A percentile compares a stretch with the other conserved stretches of the same genome.
phyloP scores from a whole-genome alignment of 35 echinoderm and acorn worm genomes.

The Holothuria glaberrima region DNA sequence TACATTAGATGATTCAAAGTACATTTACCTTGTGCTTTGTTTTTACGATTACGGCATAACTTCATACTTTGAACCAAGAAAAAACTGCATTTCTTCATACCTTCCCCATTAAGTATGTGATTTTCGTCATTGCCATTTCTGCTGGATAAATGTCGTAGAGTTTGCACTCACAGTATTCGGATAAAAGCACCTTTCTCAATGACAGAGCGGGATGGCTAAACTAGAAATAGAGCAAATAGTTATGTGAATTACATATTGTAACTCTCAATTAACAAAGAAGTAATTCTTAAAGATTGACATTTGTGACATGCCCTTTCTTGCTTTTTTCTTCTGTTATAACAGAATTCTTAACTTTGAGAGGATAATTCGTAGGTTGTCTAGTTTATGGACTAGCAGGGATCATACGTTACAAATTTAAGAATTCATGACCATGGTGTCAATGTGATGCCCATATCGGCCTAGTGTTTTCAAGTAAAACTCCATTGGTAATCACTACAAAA shows the following conservation, averaged over 20 bases:
- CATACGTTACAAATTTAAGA: neutral
- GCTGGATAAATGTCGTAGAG: conserved; percentile 18
- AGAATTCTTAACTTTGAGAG: neutral
- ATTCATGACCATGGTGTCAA: neutral
- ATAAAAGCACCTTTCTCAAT: neutral
- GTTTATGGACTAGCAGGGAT: too few species aligned
- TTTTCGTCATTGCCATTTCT: neutral
- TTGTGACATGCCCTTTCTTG: neutral
- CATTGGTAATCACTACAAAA: neutral
- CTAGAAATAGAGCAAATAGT: neutral
- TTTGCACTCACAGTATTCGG: conserved; percentile 1
- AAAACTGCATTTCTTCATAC: neutral
- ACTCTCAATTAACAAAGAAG: too few species aligned
- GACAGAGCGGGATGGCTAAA: conserved; percentile 11
- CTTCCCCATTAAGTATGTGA: neutral
- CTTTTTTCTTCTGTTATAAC: neutral
- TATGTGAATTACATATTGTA: too few species aligned
- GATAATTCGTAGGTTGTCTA: neutral
- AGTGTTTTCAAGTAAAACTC: neutral
- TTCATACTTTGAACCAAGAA: too few species aligned
- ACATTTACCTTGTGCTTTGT: too few species aligned
- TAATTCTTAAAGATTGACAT: neutral
- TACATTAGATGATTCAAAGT: too few species aligned
- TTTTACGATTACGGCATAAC: too few species aligned
- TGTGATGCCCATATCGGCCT: neutral